Percentiles rank a stretch among this genome's conserved stretches.
These are phyloP conservation scores for Leiothrix lutea DNA, from an alignment of 2,113 vertebrate genomes.

Conservation along the genomic window DNA sequence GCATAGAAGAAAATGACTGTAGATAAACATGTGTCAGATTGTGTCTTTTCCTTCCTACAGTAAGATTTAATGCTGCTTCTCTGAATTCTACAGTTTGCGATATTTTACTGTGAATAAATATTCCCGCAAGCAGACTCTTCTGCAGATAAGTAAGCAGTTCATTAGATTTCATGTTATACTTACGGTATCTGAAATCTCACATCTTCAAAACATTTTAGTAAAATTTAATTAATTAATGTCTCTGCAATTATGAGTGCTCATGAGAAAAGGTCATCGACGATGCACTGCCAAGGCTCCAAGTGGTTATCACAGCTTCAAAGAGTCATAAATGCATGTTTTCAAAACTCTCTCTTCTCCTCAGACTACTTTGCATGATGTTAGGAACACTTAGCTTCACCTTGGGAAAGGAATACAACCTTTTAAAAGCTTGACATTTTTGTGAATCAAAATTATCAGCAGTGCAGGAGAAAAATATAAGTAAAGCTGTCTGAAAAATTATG, in stretches of 20 bases:
- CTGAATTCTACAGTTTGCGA: background rate
- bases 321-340: constrained; percentile 38
- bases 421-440: constrained; percentile 26
- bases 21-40: background rate
- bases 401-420: constrained; percentile 1
- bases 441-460: background rate
- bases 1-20: background rate
- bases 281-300: background rate
- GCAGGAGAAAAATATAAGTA: background rate
- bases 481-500: background rate
- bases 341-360: constrained; percentile 19
- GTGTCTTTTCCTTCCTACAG: background rate
- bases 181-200: background rate
- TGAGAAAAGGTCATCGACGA: constrained; percentile 11
- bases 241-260: constrained; percentile 9
- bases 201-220: constrained; percentile 38
- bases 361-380: constrained; percentile 9
- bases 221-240: constrained; percentile 39
- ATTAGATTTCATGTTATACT: background rate
- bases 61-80: background rate
- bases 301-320: background rate
- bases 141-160: background rate
- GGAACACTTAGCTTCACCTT: constrained; percentile 24
- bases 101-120: background rate
- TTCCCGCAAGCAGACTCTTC: background rate